A percentile compares a stretch with the other conserved stretches of the same genome.
These are phyloP conservation scores for Nesogale talazaci DNA, from an alignment of 2,113 vertebrate genomes.

Conservation along the genomic window DNA sequence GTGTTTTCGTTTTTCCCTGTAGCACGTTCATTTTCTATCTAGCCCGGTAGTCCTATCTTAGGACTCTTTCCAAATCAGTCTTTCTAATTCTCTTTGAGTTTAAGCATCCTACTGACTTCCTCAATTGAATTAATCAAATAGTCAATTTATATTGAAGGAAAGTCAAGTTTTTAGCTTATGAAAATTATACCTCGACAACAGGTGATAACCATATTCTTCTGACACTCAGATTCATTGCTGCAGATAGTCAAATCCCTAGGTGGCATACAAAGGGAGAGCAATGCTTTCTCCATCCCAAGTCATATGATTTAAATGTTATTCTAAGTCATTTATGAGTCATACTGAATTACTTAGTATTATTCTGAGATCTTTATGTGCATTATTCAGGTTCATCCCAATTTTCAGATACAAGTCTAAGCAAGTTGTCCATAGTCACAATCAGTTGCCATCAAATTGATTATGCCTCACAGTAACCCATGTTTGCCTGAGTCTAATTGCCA, in stretches of 20 bases:
- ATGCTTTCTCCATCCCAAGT: neutral
- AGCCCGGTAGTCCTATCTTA: neutral
- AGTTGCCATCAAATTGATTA: neutral
- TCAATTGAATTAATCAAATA: slow-evolving; percentile 52
- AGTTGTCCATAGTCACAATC: neutral
- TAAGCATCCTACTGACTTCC: slow-evolving; percentile 18
- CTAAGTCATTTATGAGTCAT: neutral
- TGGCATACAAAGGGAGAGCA: neutral
- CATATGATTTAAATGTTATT: neutral
- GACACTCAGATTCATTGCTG: slow-evolving; percentile 33
- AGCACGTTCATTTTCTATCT: slow-evolving; percentile 22
- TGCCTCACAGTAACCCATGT: neutral
- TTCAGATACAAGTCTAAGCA: neutral
- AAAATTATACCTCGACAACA: slow-evolving; percentile 58
- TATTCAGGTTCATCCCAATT: neutral
- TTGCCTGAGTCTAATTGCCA: neutral
- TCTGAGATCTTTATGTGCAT: neutral
- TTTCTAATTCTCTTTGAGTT: slow-evolving; percentile 57
- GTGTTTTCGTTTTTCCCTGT: neutral
- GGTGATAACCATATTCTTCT: slow-evolving; percentile 34
- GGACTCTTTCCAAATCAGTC: neutral
- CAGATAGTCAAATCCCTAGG: neutral
- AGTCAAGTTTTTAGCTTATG: slow-evolving; percentile 50
- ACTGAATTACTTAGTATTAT: slow-evolving; percentile 23
- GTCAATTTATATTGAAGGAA: slow-evolving; percentile 10